phyloP scores from a whole-genome alignment of 1,140 invertebrate genomes.

The Drosophila melanogaster region DNA sequence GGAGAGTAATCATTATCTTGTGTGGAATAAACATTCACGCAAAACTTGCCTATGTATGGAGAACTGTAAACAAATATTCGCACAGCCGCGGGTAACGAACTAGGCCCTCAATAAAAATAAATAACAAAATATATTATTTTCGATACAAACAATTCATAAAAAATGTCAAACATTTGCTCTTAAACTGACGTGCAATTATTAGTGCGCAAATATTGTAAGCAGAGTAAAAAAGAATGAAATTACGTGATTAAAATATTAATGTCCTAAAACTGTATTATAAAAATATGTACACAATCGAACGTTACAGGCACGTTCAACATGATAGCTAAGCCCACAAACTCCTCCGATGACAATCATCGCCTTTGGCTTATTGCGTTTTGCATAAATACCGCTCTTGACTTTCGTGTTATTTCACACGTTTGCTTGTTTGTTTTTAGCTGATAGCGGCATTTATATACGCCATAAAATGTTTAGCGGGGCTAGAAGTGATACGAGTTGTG shows the following conservation, averaged over 20 bases:
- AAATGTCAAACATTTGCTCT: background rate
- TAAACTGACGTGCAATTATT: background rate
- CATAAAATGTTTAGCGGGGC: conserved; percentile 31
- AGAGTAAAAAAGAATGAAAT: no score
- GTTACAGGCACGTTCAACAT: conserved; percentile 5
- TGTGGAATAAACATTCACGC: conserved; percentile 2
- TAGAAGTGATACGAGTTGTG: conserved; percentile 17
- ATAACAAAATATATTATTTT: no score
- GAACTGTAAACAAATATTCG: conserved; percentile 13
- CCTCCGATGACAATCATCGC: conserved; percentile 21
- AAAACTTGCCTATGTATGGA: background rate
- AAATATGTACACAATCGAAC: background rate
- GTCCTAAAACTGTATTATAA: background rate
- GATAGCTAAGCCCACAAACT: conserved; percentile 46
- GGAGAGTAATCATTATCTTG: background rate
- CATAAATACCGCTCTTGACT: conserved; percentile 56
- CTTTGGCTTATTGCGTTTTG: conserved; percentile 69
- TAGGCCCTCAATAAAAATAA: background rate
- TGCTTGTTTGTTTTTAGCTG: conserved; percentile 31
- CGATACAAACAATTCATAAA: no score
- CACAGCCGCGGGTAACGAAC: background rate
- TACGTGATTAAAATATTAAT: no score
- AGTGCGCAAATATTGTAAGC: no score
- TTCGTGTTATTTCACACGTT: conserved; percentile 46
- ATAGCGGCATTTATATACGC: conserved; percentile 41